These are phyloP conservation scores for Lymantria dispar DNA, from an alignment of 2,888 invertebrate genomes.

Conservation along the genomic window DNA sequence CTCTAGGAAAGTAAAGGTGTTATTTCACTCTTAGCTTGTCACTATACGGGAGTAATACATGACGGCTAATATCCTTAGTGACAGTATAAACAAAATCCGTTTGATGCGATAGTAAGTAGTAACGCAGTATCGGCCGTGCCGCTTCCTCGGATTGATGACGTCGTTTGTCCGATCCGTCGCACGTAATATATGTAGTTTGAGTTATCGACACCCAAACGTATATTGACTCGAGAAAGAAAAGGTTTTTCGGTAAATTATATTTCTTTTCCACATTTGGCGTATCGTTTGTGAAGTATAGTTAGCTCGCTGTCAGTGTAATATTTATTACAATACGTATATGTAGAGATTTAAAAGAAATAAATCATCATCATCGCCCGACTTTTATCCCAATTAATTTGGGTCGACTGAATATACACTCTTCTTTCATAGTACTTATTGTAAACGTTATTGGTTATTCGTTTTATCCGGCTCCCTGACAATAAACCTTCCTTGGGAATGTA, in stretches of 20 bases:
- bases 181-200: constrained; percentile 14
- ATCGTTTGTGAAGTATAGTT: not conserved
- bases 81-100: not conserved
- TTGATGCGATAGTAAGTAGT: constrained; percentile 1
- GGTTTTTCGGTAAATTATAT: constrained; percentile 1
- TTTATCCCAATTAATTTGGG: too few relatives aligned
- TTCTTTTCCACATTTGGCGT: not conserved
- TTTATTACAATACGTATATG: too few relatives aligned
- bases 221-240: constrained; percentile 15
- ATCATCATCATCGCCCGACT: too few relatives aligned
- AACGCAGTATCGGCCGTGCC: constrained; percentile 2
- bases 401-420: too few relatives aligned
- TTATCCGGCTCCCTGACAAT: too few relatives aligned
- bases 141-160: constrained; percentile 15
- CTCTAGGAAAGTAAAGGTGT: not conserved
- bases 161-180: constrained; percentile 16
- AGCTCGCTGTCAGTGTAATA: not conserved
- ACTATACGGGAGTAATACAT: too few relatives aligned
- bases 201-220: constrained; percentile 14
- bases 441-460: too few relatives aligned
- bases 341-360: not conserved
- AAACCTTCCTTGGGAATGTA: too few relatives aligned
- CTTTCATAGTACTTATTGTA: too few relatives aligned
- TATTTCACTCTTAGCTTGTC: too few relatives aligned
- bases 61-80: not conserved